Percentiles rank a stretch among this genome's conserved stretches.
Evolutionary conservation across 2,113 vertebrate genomes (phyloP).

Genomic region (Eira barbara): DNA sequence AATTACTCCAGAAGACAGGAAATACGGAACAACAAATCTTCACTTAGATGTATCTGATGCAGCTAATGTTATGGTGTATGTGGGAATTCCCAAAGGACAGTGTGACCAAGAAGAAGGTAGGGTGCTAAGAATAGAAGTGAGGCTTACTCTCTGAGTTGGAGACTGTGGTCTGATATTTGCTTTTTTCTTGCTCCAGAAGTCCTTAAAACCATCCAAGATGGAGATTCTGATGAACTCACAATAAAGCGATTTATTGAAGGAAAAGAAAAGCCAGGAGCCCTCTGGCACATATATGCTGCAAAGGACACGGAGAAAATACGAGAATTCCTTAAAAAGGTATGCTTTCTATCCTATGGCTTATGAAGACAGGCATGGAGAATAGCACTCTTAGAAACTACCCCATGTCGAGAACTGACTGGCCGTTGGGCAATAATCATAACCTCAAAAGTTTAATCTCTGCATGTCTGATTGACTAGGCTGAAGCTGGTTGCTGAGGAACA

Average conservation of each 20-base stretch:
- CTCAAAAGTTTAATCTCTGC: not conserved
- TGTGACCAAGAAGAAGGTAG: constrained; percentile 85
- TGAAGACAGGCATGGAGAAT: not conserved
- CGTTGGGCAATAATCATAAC: not conserved
- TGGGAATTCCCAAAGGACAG: constrained; percentile 87
- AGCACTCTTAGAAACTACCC: not conserved
- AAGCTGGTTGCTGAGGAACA: not conserved
- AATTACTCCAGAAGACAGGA: constrained; percentile 86
- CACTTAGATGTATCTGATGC: constrained; percentile 88
- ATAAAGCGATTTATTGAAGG: constrained; percentile 86
- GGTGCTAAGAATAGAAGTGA: not conserved
- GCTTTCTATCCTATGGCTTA: not conserved
- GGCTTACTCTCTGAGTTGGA: not conserved
- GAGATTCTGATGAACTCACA: constrained; percentile 86
- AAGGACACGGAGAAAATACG: constrained; percentile 89
- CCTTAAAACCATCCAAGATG: constrained; percentile 86
- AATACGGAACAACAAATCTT: constrained; percentile 87
- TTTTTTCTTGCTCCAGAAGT: constrained; percentile 79
- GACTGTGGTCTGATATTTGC: not conserved
- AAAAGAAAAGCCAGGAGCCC: constrained; percentile 85
- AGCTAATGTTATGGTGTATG: constrained; percentile 88
- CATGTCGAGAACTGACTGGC: not conserved
- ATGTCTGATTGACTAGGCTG: not conserved
- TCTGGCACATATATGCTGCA: constrained; percentile 89
- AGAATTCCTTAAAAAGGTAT: constrained; percentile 87